These are phyloP conservation scores for Scaptomyza reducta DNA, from an alignment of 2,888 invertebrate genomes.

Conservation along the genomic window DNA sequence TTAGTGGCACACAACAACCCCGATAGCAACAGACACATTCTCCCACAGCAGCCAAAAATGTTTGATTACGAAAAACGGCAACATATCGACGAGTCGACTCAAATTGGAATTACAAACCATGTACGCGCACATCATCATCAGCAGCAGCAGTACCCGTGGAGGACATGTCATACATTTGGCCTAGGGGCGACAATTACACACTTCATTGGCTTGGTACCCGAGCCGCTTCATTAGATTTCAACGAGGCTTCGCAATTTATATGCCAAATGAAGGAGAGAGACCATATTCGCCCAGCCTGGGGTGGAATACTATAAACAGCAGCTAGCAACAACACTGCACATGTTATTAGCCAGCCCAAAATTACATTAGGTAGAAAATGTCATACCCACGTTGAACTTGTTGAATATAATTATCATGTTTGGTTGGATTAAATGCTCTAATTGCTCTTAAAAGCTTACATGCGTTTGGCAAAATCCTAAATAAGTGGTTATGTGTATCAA, in stretches of 20 bases:
- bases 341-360: background rate
- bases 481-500: background rate
- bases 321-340: background rate
- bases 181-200: conserved; percentile 54
- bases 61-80: conserved; percentile 28
- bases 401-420: background rate
- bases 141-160: conserved; percentile 1
- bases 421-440: background rate
- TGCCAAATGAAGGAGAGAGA: conserved; percentile 27
- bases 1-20: conserved; percentile 7
- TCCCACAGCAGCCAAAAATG: conserved; percentile 4
- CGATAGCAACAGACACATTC: conserved; percentile 7
- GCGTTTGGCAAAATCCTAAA: background rate
- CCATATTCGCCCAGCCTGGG: background rate
- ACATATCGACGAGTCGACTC: conserved; percentile 30
- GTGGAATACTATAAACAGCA: background rate
- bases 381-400: background rate
- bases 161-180: conserved; percentile 36
- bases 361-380: background rate
- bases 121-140: conserved; percentile 3
- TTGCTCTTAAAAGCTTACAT: background rate
- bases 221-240: conserved; percentile 47
- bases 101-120: conserved; percentile 1
- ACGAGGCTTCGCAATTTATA: conserved; percentile 15
- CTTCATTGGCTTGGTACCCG: conserved; percentile 55